Percentiles rank a stretch among this genome's conserved stretches.
These are phyloP conservation scores for Anarsia innoxiella DNA, from an alignment of 2,888 invertebrate genomes.

Conservation along the genomic window DNA sequence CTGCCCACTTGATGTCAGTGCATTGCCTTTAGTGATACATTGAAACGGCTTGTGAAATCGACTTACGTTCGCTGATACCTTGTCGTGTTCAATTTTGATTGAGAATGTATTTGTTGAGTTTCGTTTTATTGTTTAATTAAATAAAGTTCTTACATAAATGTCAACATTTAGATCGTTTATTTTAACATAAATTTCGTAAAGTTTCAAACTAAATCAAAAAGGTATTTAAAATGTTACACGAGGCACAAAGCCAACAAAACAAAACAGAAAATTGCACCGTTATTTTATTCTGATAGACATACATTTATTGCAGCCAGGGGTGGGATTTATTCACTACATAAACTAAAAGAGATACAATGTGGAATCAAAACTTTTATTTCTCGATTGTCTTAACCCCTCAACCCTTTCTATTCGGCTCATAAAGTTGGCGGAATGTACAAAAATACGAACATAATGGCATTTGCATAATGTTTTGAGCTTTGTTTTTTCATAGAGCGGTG, in stretches of 20 bases:
- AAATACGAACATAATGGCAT: constrained; percentile 72
- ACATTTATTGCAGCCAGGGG: constrained; percentile 19
- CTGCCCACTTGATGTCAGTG: constrained; percentile 9
- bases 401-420: constrained; percentile 69
- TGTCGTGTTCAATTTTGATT: constrained; percentile 1
- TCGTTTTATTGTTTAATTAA: no score
- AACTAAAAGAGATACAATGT: constrained; percentile 50
- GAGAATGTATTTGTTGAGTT: constrained; percentile 1
- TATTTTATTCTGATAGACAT: constrained; percentile 23
- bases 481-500: constrained; percentile 70
- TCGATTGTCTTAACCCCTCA: constrained; percentile 65
- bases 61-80: not conserved
- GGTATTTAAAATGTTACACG: constrained; percentile 5
- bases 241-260: constrained; percentile 15
- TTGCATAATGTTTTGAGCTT: constrained; percentile 72
- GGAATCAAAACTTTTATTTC: constrained; percentile 54
- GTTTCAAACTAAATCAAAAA: constrained; percentile 7
- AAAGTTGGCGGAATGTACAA: constrained; percentile 68
- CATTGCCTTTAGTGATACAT: constrained; percentile 2
- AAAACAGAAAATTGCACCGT: constrained; percentile 18
- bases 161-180: no score
- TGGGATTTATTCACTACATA: constrained; percentile 36
- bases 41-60: constrained; percentile 1
- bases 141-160: no score
- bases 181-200: no score